A percentile compares a stretch with the other conserved stretches of the same genome.
Evolutionary conservation across 1,140 invertebrate genomes (phyloP).

Genomic region (Solenopsis fugax): DNA sequence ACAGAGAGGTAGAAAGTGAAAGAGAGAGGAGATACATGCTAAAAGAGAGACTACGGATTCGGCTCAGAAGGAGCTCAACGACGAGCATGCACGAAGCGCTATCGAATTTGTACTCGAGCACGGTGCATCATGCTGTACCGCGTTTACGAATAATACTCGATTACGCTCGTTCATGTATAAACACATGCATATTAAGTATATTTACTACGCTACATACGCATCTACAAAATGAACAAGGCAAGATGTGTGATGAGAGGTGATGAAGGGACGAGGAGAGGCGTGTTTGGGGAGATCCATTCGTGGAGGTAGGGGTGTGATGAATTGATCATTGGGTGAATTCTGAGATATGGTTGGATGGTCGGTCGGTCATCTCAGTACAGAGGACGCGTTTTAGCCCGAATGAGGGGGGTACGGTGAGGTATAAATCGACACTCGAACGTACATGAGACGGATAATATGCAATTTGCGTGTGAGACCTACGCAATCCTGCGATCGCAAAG

Average conservation of each 20-base stretch:
- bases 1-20: conserved; percentile 27
- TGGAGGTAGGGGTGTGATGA: conserved; percentile 38
- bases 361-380: conserved; percentile 75
- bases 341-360: conserved; percentile 71
- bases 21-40: conserved; percentile 50
- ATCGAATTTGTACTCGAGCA: conserved; percentile 69
- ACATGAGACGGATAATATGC: conserved; percentile 65
- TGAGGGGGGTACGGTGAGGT: conserved; percentile 72
- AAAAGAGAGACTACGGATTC: conserved; percentile 50
- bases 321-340: conserved; percentile 47
- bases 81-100: conserved; percentile 63
- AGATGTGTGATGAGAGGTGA: conserved; percentile 72
- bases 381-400: conserved; percentile 74
- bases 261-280: conserved; percentile 15
- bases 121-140: conserved; percentile 73
- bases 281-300: conserved; percentile 31
- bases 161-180: conserved; percentile 34
- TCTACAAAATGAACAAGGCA: conserved; percentile 77
- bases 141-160: conserved; percentile 63
- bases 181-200: conserved; percentile 65
- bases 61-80: conserved; percentile 65
- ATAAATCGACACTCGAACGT: conserved; percentile 73
- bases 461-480: conserved; percentile 67
- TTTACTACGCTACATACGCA: conserved; percentile 67
- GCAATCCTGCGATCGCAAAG: conserved; percentile 62